phyloP scores from a whole-genome alignment of 2,888 invertebrate genomes.

The Germaria angustata region DNA sequence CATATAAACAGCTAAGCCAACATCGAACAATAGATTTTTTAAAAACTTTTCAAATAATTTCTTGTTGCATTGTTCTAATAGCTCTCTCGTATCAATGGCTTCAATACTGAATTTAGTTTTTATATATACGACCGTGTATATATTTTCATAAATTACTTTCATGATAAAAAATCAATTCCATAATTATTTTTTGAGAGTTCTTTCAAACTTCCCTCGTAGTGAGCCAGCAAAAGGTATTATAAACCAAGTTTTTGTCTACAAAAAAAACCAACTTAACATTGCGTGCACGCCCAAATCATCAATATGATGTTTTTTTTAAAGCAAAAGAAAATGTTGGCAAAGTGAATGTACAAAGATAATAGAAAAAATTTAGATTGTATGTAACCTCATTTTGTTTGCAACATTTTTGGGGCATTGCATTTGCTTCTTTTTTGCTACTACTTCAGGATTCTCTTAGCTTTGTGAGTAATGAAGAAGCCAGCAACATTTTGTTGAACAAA shows the following conservation, averaged over 20 bases:
- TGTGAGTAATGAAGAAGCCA: conserved; percentile 25
- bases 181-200: neutral
- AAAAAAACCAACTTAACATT: conserved; percentile 6
- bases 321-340: neutral
- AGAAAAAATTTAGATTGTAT: neutral
- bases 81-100: too few species aligned
- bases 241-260: neutral
- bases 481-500: conserved; percentile 12
- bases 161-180: too few species aligned
- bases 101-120: too few species aligned
- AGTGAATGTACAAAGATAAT: neutral
- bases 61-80: too few species aligned
- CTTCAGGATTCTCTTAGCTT: neutral
- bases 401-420: conserved; percentile 28
- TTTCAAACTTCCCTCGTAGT: neutral
- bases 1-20: too few species aligned
- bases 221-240: neutral
- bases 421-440: neutral
- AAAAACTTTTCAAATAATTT: too few species aligned
- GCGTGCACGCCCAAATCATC: conserved; percentile 19
- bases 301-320: neutral
- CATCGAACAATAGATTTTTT: too few species aligned
- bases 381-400: conserved; percentile 19
- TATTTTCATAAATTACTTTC: too few species aligned
- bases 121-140: too few species aligned